These are phyloP conservation scores for Tetranychus urticae DNA, from an alignment of 1,140 invertebrate species.

Conservation along the genomic window DNA sequence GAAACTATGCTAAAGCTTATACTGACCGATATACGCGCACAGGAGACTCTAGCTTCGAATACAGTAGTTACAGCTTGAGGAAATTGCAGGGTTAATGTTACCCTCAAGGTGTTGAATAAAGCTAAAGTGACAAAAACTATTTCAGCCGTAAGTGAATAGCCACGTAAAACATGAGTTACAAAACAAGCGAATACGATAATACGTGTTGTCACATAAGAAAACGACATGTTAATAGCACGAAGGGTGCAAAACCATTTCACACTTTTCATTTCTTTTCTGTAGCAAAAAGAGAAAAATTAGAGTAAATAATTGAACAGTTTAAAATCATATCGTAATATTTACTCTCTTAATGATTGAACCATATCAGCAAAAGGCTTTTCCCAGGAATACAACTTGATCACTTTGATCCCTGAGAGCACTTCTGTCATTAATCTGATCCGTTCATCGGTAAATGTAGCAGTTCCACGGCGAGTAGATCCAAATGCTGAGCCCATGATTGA, in stretches of 20 bases:
- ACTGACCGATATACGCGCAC: slow-evolving; percentile 27
- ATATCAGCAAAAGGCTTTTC: slow-evolving; percentile 46
- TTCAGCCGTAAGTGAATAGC: slow-evolving; percentile 35
- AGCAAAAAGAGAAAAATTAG: neutral
- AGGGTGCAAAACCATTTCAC: slow-evolving; percentile 38
- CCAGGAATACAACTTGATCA: slow-evolving; percentile 26
- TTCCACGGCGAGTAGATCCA: slow-evolving; percentile 26
- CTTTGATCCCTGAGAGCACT: slow-evolving; percentile 20
- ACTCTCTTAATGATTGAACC: slow-evolving; percentile 28
- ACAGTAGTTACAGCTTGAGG: slow-evolving; percentile 36
- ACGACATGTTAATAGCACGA: slow-evolving; percentile 32
- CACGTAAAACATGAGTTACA: slow-evolving; percentile 35
- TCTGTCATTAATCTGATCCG: slow-evolving; percentile 21
- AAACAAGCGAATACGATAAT: slow-evolving; percentile 44
- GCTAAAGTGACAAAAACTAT: slow-evolving; percentile 48
- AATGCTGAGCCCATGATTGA: slow-evolving; percentile 8
- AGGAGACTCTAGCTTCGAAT: slow-evolving; percentile 28
- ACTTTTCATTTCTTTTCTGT: slow-evolving; percentile 15
- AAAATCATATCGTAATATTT: neutral
- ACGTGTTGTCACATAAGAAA: slow-evolving; percentile 28
- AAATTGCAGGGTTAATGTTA: slow-evolving; percentile 37
- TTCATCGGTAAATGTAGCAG: slow-evolving; percentile 35
- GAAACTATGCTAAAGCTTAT: neutral
- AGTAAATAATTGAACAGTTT: neutral
- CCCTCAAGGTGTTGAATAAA: slow-evolving; percentile 39